Percentiles rank a stretch among this genome's conserved stretches.
phyloP scores from a whole-genome alignment of 2,888 invertebrate species.

The Epistrophe eligans region DNA sequence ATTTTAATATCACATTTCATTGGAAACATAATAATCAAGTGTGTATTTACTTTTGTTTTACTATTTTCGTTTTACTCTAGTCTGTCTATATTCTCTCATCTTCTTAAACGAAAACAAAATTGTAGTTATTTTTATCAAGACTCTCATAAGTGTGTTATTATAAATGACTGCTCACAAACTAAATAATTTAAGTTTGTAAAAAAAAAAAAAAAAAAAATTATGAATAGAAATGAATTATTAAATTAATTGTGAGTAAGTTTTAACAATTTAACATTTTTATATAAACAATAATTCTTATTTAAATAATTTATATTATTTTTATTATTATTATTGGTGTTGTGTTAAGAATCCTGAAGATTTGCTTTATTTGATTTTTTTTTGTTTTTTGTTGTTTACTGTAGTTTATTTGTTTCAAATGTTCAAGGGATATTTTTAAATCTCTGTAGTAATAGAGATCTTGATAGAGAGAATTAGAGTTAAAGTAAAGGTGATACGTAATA shows the following conservation, averaged over 20 bases:
- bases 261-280: constrained; percentile 46
- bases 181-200: constrained; percentile 14
- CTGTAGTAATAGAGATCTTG: constrained; percentile 50
- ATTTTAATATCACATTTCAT: constrained; percentile 62
- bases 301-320: constrained; percentile 12
- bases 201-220: constrained; percentile 9
- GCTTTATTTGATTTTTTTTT: constrained; percentile 4
- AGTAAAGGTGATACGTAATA: constrained; percentile 56
- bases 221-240: constrained; percentile 14
- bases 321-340: constrained; percentile 43
- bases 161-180: constrained; percentile 30
- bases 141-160: constrained; percentile 25
- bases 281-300: constrained; percentile 35
- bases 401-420: constrained; percentile 30
- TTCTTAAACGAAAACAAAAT: constrained; percentile 75
- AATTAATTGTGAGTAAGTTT: constrained; percentile 40
- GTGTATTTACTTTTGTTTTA: constrained; percentile 19
- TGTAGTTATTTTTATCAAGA: constrained; percentile 61
- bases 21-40: constrained; percentile 65
- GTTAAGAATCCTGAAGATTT: constrained; percentile 32
- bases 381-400: constrained; percentile 7
- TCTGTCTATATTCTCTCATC: constrained; percentile 74
- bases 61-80: constrained; percentile 55
- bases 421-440: constrained; percentile 33
- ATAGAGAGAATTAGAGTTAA: constrained; percentile 71